Base-by-base conservation (phyloP, 2,797 vertebrate species). In the Natrix natrix region DNA sequence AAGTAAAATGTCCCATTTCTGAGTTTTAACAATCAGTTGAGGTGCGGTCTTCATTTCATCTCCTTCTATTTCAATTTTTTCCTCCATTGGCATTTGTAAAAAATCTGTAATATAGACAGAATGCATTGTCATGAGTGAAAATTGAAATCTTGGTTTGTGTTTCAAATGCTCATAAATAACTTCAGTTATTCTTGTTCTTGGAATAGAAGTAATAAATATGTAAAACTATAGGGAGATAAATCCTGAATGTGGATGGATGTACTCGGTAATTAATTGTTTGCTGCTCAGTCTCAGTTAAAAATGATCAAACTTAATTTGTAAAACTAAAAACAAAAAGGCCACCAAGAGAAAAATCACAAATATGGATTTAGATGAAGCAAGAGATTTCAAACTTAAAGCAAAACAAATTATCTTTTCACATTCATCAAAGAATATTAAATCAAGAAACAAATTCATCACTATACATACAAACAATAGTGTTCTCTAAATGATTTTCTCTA, bases 351-450 rank as follows among this genome's bases (percentile, higher is more conserved):
- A 57, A 92, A 86, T 20, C 74, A 1, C 92, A 87, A 48, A 28
- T 26, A n/a, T 43, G 86, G 78, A 48, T 91, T 83, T n/a, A 32
- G 17, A 90, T 61, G 37, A 37, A 54, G 24, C 10, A 22, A n/a
- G 66, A 43, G 32, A 43, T 86, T 63, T 93, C n/a, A 61, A 61
- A 91, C 16, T 8, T 43, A 16, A 20, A 7, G 66, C 14, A 88
- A 16, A 88, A 24, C 4, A 28, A 32, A 74, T 91, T 56, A 43
- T 59, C 17, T 0, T 55, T 0, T 93, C 90, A 74, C 5, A 54
- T 48, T 93, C 90, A 74, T 92, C 94, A 92, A 88, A 66, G 43
- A 94, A 95, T 20, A 10, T 91, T 91, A 95, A 94, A 88, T 61
- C 86, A 57, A 37, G 17, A 83, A 17, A 63, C 66, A 93, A 94